phyloP scores from a whole-genome alignment of 30 jellyfish, hydroid and myxozoan genomes.

The Aurelia sp. region DNA sequence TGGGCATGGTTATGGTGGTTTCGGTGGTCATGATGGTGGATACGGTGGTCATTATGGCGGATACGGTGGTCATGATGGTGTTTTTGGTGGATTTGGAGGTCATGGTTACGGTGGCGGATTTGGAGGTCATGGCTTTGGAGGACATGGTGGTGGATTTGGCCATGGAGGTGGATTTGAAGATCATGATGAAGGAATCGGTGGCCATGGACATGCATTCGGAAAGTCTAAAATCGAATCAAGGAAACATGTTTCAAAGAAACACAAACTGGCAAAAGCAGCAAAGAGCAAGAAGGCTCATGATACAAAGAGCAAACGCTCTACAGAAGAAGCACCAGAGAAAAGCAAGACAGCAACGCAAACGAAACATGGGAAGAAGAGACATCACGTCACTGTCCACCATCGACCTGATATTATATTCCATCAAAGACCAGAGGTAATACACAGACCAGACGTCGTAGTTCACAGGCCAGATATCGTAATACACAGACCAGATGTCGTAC shows the following conservation, averaged over 20 bases:
- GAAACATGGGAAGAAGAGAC: conserved; percentile 71
- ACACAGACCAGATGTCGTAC: conserved; percentile 92
- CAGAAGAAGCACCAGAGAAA: conserved; percentile 22
- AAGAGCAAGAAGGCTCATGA: neutral
- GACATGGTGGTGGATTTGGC: conserved; percentile 38
- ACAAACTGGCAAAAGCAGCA: conserved; percentile 29
- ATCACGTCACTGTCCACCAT: conserved; percentile 80
- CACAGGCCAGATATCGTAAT: conserved; percentile 95
- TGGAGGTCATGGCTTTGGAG: conserved; percentile 47
- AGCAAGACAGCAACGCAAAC: conserved; percentile 20
- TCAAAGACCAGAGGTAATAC: conserved; percentile 88
- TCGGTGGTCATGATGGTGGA: conserved; percentile 78
- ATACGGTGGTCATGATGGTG: conserved; percentile 47
- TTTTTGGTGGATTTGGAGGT: conserved; percentile 39
- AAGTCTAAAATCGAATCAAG: conserved; percentile 50
- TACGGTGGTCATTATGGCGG: conserved; percentile 63
- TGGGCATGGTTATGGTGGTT: conserved; percentile 69
- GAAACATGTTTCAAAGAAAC: conserved; percentile 24
- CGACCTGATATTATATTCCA: conserved; percentile 90
- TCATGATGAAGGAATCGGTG: conserved; percentile 59
- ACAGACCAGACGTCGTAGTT: conserved; percentile 91
- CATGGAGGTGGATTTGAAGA: conserved; percentile 55
- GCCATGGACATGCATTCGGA: conserved; percentile 64
- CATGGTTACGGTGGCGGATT: conserved; percentile 17
- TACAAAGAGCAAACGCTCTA: conserved; percentile 52